Evolutionary conservation across 2,888 invertebrate genomes (phyloP).

Genomic region (Pharmacophagus antenor): DNA sequence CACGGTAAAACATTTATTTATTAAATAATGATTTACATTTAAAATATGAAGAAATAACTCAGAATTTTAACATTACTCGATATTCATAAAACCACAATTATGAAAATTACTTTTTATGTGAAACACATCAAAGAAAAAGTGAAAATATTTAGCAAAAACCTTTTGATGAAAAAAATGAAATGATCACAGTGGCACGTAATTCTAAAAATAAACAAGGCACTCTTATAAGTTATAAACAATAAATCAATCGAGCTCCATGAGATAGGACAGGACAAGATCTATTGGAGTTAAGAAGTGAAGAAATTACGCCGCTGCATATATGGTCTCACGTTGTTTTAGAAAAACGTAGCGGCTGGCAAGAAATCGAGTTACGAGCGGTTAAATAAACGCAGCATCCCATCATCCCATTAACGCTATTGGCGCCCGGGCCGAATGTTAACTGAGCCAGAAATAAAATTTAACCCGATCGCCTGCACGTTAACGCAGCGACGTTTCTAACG

Average conservation of each 20-base stretch:
- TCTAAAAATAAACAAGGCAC: conserved; percentile 24
- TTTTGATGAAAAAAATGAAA: background rate
- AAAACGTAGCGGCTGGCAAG: conserved; percentile 64
- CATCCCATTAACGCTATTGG: conserved; percentile 68
- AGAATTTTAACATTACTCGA: no score
- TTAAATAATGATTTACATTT: no score
- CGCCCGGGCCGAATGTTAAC: conserved; percentile 55
- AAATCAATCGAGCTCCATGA: conserved; percentile 40
- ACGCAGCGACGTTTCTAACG: conserved; percentile 34
- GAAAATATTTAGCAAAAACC: background rate
- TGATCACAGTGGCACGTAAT: no score
- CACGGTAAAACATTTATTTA: no score
- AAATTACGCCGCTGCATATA: conserved; percentile 50
- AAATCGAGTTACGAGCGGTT: conserved; percentile 71
- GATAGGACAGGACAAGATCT: conserved; percentile 47
- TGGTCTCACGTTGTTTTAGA: conserved; percentile 56
- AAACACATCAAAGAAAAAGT: no score
- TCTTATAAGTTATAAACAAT: conserved; percentile 24
- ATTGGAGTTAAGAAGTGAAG: conserved; percentile 43
- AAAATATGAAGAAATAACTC: no score
- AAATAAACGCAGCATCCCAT: conserved; percentile 74
- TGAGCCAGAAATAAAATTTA: conserved; percentile 70
- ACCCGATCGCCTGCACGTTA: conserved; percentile 50
- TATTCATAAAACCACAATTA: no score
- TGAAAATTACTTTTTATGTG: no score